These are phyloP conservation scores for Bufo gargarizans DNA, from an alignment of 2,113 vertebrate genomes.

Conservation along the genomic window DNA sequence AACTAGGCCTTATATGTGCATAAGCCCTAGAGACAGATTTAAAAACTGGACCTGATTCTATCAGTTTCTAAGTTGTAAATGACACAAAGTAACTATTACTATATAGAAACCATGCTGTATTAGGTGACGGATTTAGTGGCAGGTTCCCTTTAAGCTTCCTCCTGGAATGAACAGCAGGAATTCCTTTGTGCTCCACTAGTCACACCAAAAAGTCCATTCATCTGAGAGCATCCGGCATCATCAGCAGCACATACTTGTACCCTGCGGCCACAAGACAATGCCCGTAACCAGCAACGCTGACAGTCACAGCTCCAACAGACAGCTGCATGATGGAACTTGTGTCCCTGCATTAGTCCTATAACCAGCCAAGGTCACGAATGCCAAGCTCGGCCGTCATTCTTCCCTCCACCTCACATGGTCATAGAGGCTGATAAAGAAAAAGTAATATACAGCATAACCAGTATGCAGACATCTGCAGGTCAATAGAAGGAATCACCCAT, in stretches of 20 bases:
- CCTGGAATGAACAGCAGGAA: slow-evolving; percentile 18
- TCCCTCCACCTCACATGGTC: not conserved
- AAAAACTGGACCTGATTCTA: too few species aligned
- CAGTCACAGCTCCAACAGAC: not conserved
- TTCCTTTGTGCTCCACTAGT: slow-evolving; percentile 50
- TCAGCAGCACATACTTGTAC: not conserved
- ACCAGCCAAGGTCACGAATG: not conserved
- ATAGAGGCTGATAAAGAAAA: not conserved
- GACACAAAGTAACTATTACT: too few species aligned
- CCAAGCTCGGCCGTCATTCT: not conserved
- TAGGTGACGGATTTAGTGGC: not conserved
- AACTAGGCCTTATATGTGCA: too few species aligned
- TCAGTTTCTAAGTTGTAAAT: too few species aligned
- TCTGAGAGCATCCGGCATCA: slow-evolving; percentile 27
- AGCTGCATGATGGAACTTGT: not conserved
- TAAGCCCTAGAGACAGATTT: too few species aligned
- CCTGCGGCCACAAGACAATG: not conserved
- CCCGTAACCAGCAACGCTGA: not conserved
- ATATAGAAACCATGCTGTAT: too few species aligned
- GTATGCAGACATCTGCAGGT: too few species aligned
- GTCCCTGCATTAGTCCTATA: not conserved
- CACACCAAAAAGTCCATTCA: slow-evolving; percentile 34
- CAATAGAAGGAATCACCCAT: too few species aligned
- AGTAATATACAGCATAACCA: too few species aligned
- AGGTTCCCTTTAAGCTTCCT: not conserved